Base-by-base conservation (phyloP, 1,140 invertebrate genomes). In the Drosophila virilis region DNA sequence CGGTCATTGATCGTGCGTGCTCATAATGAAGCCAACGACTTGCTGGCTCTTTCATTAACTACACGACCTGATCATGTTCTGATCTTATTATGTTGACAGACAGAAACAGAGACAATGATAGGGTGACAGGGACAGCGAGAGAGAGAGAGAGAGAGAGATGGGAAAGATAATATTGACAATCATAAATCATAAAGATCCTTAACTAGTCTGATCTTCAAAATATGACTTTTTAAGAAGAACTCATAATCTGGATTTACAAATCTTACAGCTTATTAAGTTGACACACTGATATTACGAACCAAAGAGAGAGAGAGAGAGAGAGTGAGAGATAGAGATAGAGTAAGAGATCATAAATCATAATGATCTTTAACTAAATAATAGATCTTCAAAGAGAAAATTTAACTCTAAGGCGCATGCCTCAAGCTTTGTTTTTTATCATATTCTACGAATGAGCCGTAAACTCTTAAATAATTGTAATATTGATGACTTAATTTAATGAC, bases 11-110 rank as follows among this genome's bases (percentile, higher is more conserved):
- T 86, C 79, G 83, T 83, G 67, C 61, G 73, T 67, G 58, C 69
- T 72, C 79, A 83, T 83, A 88, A 88, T 83, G 83, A 88, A 88
- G 84, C 75, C 84, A 88, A 89, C 82, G 76, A 74, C 84, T 78
- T 71, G 79, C 79, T 79, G 80, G 85, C 61, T 73, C 43, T 58
- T 46, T 38, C 65, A 67, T 59, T 59, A 59, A 46, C 42, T 58
- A 43, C 55, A 33, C 42, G 51, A 17, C 13, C n/a, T 12, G 48
- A 51, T 40, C 60, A 51, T 13, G 17, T 12, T 28, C 0, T 12
- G 15, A 46, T 45, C 42, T 55, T 28, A 55, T 66, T 67, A 67
- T 58, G 52, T 28, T 33, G 65, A 67, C 54, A 59, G 45, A 46
- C 22, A 5, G 40, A 43, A 38, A 12, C 9, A 22, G 38, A 57